Evolutionary conservation across 2,797 vertebrate genomes (phyloP).

Genomic region (Menidia menidia): DNA sequence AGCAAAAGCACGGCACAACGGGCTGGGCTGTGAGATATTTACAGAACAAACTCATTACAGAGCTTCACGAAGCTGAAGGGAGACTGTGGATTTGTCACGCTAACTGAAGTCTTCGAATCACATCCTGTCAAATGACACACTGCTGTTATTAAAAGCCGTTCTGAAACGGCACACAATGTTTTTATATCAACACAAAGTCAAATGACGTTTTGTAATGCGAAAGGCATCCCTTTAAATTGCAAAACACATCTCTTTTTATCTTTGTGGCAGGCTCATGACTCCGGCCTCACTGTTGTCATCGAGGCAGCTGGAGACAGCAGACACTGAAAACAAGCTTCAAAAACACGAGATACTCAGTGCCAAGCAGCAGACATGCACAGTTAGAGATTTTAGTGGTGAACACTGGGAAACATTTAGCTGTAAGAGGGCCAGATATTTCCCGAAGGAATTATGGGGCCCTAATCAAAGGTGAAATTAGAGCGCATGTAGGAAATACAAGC

Average conservation of each 20-base stretch:
- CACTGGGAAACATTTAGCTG: conserved; percentile 15
- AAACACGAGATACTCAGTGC: neutral
- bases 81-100: neutral
- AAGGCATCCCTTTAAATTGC: neutral
- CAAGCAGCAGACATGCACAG: neutral
- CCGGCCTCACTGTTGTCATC: neutral
- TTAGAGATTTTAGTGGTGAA: conserved; percentile 11
- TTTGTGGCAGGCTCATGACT: neutral
- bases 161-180: neutral
- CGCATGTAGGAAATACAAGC: neutral
- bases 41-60: neutral
- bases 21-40: neutral
- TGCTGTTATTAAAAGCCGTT: neutral
- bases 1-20: too few relatives aligned
- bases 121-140: neutral
- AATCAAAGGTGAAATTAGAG: conserved; percentile 29
- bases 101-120: neutral
- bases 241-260: neutral
- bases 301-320: neutral
- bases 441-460: neutral
- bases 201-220: neutral
- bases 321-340: neutral
- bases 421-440: conserved; percentile 6
- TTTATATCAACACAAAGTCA: neutral
- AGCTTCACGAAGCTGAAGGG: neutral